phyloP scores from a whole-genome alignment of 2,113 vertebrate species.

The Malurus melanocephalus region DNA sequence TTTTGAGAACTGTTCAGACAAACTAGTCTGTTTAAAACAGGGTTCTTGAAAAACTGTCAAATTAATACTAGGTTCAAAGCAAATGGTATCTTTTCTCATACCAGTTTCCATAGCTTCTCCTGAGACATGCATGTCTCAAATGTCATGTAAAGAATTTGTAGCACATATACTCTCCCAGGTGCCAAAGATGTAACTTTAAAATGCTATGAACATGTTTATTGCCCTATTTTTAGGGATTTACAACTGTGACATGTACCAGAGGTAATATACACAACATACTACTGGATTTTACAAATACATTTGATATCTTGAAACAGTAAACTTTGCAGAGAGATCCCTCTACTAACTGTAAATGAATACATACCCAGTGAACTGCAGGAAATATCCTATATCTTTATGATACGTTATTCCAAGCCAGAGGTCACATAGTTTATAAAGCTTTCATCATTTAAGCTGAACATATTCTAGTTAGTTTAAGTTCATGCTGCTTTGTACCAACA shows the following conservation, averaged over 20 bases:
- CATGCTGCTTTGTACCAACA: neutral
- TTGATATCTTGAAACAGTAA: neutral
- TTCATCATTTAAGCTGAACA: neutral
- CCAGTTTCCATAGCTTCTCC: neutral
- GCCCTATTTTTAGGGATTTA: neutral
- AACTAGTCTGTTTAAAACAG: neutral
- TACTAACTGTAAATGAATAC: neutral
- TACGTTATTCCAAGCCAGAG: neutral
- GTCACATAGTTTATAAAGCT: neutral
- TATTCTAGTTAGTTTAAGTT: neutral
- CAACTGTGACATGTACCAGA: neutral
- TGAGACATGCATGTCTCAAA: neutral
- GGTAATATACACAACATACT: neutral
- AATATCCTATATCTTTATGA: neutral
- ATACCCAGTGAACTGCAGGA: neutral
- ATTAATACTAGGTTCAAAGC: neutral
- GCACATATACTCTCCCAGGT: neutral
- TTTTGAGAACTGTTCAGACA: slow-evolving; percentile 9
- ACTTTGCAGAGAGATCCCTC: neutral
- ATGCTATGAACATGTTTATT: neutral
- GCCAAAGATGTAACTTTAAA: neutral
- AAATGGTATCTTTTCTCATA: neutral
- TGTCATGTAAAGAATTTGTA: neutral
- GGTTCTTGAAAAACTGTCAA: neutral
- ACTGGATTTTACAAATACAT: neutral